Evolutionary conservation across 1,140 invertebrate species (phyloP), one percentile per base, ranked within the genome.

Genomic region (Hyposmocoma kahamanoa): DNA sequence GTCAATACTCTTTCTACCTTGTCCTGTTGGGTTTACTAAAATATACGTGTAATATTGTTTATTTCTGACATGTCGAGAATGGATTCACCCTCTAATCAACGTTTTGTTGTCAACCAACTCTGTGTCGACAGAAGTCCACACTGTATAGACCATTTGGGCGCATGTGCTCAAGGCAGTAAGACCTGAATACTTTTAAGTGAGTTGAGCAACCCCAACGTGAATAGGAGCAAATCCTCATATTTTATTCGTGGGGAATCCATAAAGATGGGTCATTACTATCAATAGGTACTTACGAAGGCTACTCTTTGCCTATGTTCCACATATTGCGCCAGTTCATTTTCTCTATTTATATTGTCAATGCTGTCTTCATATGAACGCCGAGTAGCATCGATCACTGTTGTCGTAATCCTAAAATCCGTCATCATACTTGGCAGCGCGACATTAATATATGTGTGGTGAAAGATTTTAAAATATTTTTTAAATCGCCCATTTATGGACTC

Each of bases 1-100:
- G 8, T 39, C 17, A 13, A 39, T 18, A n/a, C 36, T 39, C n/a
- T 39, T 3, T 39, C 36, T 39, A 5, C 36, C 36, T 8, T 19
- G 15, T n/a, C 8, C 2, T 39, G 36, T 19, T 13, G 36, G 36
- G 17, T 39, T 20, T n/a, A 39, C 17, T 19, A 39, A 19, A 9
- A 39, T 39, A n/a, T 39, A 39, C 15, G 36, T 39, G 17, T 39
- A 39, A 19, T 39, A 39, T 4, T 19, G 36, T 39, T 20, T 28
- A 6, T 19, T 36, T 10, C 32, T 8, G 32, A 36, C 32, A 15
- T 36, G 32, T 36, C 32, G 32, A 6, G 13, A 36, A 6, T 36
- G 32, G 3, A 36, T 36, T 36, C 32, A 4, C 4, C 32, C 32
- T 36, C 32, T 6, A 9, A 36, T 36, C 32, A 36, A 36, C 15